Evolutionary conservation across 2,797 vertebrate genomes (phyloP).

Genomic region (Epinephelus coioides): DNA sequence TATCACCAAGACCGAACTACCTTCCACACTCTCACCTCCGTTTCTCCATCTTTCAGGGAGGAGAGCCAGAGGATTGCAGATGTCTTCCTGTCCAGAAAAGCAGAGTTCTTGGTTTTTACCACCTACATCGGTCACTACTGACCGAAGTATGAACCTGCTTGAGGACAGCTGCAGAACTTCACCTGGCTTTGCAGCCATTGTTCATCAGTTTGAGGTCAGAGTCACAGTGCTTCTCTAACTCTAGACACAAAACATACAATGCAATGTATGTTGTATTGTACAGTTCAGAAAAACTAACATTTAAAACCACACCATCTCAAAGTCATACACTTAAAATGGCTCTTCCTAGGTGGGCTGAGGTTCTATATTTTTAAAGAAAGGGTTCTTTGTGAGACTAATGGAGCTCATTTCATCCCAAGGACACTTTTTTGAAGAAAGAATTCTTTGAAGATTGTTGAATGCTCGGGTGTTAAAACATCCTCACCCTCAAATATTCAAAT

Average conservation of each 20-base stretch:
- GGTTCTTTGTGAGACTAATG: too few species aligned
- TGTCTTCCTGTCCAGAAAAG: constrained; percentile 90
- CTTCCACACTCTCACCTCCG: constrained; percentile 3
- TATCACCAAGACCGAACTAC: neutral
- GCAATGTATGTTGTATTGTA: neutral
- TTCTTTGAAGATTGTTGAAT: too few species aligned
- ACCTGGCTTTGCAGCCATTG: constrained; percentile 84
- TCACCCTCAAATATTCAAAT: too few species aligned
- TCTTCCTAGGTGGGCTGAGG: too few species aligned
- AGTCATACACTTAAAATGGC: neutral
- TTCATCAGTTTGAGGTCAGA: constrained; percentile 92
- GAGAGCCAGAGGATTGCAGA: constrained; percentile 93
- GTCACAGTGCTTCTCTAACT: neutral
- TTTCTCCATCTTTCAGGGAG: constrained; percentile 83
- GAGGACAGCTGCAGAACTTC: constrained; percentile 88
- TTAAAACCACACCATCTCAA: neutral
- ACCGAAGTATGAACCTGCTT: constrained; percentile 90
- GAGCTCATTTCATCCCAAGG: too few species aligned
- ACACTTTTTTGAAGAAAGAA: too few species aligned
- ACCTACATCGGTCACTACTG: constrained; percentile 92
- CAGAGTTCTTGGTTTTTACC: constrained; percentile 90
- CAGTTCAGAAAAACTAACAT: neutral
- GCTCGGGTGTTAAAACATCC: too few species aligned
- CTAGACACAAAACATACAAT: neutral
- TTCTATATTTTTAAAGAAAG: too few species aligned